A percentile compares a stretch with the other conserved stretches of the same genome.
Evolutionary conservation across 2,888 invertebrate genomes (phyloP).

Genomic region (Callyntrura sp.): DNA sequence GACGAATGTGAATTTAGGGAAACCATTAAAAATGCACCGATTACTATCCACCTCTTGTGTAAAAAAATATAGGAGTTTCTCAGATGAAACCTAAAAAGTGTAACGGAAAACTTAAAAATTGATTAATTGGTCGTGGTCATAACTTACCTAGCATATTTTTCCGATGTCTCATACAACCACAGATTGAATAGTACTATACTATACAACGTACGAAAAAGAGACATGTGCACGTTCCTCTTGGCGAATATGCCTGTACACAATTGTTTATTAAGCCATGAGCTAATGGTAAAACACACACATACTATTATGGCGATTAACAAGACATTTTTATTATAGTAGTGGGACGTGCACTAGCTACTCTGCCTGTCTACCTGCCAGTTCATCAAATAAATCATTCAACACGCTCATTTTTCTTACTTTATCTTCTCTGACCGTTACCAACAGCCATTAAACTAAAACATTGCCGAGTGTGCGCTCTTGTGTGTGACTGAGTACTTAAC

Average conservation of each 20-base stretch:
- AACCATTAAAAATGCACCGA: background rate
- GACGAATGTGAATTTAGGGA: background rate
- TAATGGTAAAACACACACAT: background rate
- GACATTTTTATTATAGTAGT: conserved; percentile 19
- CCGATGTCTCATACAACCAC: background rate
- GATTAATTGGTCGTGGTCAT: no score
- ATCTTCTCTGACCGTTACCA: conserved; percentile 50
- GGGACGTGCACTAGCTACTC: background rate
- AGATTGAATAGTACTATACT: no score
- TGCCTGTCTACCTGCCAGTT: background rate
- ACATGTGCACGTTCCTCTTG: background rate
- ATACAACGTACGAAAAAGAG: background rate
- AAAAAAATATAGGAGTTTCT: background rate
- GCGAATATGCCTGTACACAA: background rate
- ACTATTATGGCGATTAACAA: background rate
- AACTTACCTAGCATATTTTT: no score
- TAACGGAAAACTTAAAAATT: no score
- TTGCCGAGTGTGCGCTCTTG: background rate
- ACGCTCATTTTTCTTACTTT: conserved; percentile 46
- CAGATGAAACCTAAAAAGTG: no score
- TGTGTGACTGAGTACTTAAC: background rate
- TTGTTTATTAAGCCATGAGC: background rate
- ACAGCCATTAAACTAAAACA: conserved; percentile 31
- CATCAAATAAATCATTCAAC: conserved; percentile 54
- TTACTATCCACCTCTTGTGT: background rate